Conservation (phyloP, 2,797 vertebrate genomes). For the Esox masquinongy region DNA sequence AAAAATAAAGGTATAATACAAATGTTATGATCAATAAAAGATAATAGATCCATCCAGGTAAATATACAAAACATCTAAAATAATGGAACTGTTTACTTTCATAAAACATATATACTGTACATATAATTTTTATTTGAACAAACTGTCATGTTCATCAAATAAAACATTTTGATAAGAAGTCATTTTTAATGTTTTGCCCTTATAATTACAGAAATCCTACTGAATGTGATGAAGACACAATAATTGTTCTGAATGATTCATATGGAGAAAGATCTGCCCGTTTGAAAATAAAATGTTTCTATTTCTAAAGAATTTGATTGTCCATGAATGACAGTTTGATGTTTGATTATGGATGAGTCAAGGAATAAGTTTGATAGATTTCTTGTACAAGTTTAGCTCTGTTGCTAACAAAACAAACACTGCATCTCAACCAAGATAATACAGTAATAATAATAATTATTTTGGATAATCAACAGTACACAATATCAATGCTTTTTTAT, state of each 20-base stretch:
- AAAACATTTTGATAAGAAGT: background rate
- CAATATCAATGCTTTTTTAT: background rate
- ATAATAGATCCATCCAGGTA: no score
- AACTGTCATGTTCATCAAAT: background rate
- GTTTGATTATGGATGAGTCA: background rate
- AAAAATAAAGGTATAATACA: no score
- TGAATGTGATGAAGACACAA: slow-evolving; percentile 1
- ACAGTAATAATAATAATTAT: background rate
- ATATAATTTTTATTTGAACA: no score
- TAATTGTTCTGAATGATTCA: background rate
- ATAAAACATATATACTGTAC: background rate
- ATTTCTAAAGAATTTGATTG: background rate
- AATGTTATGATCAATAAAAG: no score
- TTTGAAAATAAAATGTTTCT: background rate
- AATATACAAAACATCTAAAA: no score
- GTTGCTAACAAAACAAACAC: background rate
- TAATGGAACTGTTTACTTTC: background rate
- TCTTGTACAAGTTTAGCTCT: background rate
- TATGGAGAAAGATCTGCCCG: background rate
- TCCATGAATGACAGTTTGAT: background rate
- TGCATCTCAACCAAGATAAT: background rate
- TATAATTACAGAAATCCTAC: background rate
- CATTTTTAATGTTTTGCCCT: background rate
- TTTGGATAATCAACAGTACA: background rate
- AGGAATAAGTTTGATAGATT: background rate